Percentiles rank a stretch among this genome's conserved stretches.
Conservation (phyloP, 2,888 invertebrate genomes). For the Erebia aethiops region DNA sequence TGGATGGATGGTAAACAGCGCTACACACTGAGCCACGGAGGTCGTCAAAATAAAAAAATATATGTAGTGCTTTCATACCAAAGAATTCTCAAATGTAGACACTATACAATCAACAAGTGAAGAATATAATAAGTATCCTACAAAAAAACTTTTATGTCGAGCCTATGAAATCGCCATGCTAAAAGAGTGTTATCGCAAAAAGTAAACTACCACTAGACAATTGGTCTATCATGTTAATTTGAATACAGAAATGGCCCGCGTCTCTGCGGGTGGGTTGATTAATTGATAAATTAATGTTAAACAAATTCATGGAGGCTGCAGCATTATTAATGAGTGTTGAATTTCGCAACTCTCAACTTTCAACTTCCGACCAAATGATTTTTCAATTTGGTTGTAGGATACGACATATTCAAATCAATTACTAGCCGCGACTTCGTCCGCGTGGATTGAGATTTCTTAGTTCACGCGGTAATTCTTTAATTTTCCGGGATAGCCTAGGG, state of each 20-base stretch:
- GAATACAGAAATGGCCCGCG: not conserved
- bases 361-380: not conserved
- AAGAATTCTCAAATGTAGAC: too few species aligned
- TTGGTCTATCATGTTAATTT: not conserved
- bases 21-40: too few species aligned
- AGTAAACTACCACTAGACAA: not conserved
- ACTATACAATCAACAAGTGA: too few species aligned
- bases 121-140: too few species aligned
- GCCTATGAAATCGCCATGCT: not conserved
- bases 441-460: too few species aligned
- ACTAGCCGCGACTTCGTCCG: not conserved
- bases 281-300: conserved; percentile 10
- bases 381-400: not conserved
- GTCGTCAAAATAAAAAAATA: too few species aligned
- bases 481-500: too few species aligned
- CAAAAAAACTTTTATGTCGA: too few species aligned
- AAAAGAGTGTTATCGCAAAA: not conserved
- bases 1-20: too few species aligned
- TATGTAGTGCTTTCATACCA: too few species aligned
- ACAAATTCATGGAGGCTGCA: conserved; percentile 15
- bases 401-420: not conserved
- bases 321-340: conserved; percentile 11
- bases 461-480: too few species aligned
- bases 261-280: conserved; percentile 4
- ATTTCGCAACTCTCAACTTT: conserved; percentile 17